A percentile compares a stretch with the other conserved stretches of the same genome.
Conservation (phyloP, 2,113 vertebrate genomes). For the Crotalus viridis region DNA sequence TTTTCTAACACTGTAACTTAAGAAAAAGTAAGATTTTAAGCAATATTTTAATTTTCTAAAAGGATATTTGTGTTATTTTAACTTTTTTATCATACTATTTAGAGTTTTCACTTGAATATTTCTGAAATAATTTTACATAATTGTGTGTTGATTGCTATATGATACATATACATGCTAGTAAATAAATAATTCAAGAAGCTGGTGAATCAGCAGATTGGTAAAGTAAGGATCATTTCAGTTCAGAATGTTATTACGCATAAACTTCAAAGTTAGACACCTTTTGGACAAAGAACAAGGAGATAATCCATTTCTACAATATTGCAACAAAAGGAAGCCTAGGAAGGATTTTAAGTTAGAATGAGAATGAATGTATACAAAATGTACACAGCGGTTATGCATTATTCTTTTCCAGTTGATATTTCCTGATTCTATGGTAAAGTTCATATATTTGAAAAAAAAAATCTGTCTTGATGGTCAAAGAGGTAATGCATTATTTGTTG, state of each 20-base stretch:
- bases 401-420: background rate
- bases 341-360: background rate
- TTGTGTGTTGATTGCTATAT: too few species aligned
- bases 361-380: background rate
- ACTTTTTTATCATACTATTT: background rate
- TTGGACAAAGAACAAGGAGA: background rate
- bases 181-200: background rate
- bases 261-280: background rate
- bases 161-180: background rate
- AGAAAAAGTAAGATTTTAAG: background rate
- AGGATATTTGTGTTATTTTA: too few species aligned
- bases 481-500: background rate
- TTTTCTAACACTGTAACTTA: too few species aligned
- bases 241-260: too few species aligned
- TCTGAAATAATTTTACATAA: background rate
- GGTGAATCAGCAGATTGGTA: background rate
- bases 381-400: background rate
- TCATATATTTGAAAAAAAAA: background rate
- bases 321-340: background rate
- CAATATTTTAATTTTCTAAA: background rate
- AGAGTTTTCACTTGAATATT: background rate
- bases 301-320: background rate
- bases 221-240: background rate
- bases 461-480: background rate
- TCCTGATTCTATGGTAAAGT: background rate